Evolutionary conservation across 2,113 vertebrate species (phyloP).

Genomic region (Danionella cerebrum): DNA sequence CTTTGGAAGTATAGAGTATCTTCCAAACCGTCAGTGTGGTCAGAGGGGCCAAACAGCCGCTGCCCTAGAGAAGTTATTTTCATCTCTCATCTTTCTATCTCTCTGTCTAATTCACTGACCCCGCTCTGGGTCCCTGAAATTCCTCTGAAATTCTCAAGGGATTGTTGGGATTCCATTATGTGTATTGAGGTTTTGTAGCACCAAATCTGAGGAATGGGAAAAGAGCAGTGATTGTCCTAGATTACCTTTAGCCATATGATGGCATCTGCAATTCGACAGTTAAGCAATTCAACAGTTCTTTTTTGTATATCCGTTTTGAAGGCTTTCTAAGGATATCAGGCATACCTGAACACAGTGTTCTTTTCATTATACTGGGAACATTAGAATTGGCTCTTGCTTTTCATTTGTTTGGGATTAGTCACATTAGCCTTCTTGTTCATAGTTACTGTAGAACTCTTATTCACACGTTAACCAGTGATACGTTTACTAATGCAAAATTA

Average conservation of each 20-base stretch:
- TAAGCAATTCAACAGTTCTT: background rate
- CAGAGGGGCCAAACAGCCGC: slow-evolving; percentile 28
- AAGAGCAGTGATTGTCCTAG: background rate
- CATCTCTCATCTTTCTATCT: slow-evolving; percentile 31
- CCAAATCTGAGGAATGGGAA: background rate
- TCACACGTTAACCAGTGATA: too few relatives aligned
- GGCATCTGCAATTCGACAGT: background rate
- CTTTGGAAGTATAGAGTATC: slow-evolving; percentile 52
- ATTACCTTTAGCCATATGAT: background rate
- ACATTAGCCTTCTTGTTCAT: too few relatives aligned
- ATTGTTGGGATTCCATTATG: slow-evolving; percentile 65
- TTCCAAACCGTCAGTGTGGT: slow-evolving; percentile 45
- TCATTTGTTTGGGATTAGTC: background rate
- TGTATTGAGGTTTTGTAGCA: slow-evolving; percentile 25
- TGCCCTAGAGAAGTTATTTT: slow-evolving; percentile 50
- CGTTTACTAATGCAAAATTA: background rate
- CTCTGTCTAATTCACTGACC: slow-evolving; percentile 45
- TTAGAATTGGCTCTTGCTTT: background rate
- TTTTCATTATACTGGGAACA: background rate
- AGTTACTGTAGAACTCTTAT: too few relatives aligned
- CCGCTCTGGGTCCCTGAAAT: slow-evolving; percentile 55
- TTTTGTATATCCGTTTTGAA: too few relatives aligned
- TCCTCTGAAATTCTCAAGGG: slow-evolving; percentile 58
- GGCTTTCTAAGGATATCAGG: background rate
- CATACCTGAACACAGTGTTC: background rate